Evolutionary conservation across 2,888 invertebrate genomes (phyloP).

Genomic region (Sphinx pinastri): DNA sequence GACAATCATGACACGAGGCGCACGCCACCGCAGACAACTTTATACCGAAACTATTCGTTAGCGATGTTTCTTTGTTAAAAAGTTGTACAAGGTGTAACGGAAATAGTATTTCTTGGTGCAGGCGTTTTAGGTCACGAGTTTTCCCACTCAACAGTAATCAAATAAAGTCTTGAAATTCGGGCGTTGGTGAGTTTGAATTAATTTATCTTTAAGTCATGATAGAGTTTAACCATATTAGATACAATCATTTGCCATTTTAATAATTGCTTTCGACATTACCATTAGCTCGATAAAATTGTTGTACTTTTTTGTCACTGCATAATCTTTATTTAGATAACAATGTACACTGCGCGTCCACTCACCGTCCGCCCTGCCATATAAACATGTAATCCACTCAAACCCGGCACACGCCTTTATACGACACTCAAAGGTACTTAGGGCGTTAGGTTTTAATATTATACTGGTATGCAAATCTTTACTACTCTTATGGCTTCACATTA

Average conservation of each 20-base stretch:
- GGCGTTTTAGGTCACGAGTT: background rate
- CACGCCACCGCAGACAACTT: slow-evolving; percentile 16
- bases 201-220: background rate
- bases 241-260: too few species aligned
- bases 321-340: too few species aligned
- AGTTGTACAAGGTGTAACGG: background rate
- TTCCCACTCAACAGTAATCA: background rate
- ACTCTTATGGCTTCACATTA: background rate
- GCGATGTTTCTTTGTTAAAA: slow-evolving; percentile 13
- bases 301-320: too few species aligned
- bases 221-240: too few species aligned
- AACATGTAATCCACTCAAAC: slow-evolving; percentile 12
- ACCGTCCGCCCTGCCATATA: too few species aligned
- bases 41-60: background rate
- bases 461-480: background rate
- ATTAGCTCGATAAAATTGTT: too few species aligned
- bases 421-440: too few species aligned
- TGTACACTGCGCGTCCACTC: background rate
- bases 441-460: background rate
- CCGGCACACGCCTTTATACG: background rate
- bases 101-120: background rate
- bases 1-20: slow-evolving; percentile 8
- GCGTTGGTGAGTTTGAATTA: background rate
- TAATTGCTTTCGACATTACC: too few species aligned
- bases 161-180: background rate